Evolutionary conservation across 2,113 vertebrate genomes (phyloP), one percentile per base, ranked within the genome.

Genomic region (Oenanthe oenanthe): DNA sequence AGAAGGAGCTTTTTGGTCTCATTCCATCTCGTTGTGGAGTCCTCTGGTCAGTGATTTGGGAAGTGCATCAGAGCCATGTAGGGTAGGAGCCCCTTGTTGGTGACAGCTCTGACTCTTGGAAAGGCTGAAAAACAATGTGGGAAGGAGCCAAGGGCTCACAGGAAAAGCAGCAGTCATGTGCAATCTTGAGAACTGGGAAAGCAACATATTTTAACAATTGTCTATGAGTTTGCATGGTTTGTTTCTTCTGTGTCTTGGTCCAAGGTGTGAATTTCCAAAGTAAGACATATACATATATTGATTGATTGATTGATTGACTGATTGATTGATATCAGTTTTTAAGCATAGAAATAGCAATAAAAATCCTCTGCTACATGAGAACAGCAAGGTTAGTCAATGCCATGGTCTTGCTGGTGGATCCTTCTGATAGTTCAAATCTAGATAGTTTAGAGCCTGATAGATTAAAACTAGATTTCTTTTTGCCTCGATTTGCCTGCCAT

Each of bases 41-140:
- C 24, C 7, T 71, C 25, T 81, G 61, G 9, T 22, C 31, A 31
- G 20, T 29, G 42, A 38, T 32, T 54, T 1, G 2, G 15, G 28
- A 26, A 32, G 17, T 31, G 34, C 85, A 40, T 43, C 24, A 32
- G 32, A 72, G 56, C 11, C 3, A 1, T 4, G n/a, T 21, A 42
- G 20, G 16, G 54, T 43, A 73, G 29, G 9, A 54, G 2, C 6
- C 3, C 4, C 45, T 79, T 2, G 0, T 0, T 32, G 18, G 13
- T 67, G 48, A 13, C 42, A 74, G 24, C 18, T 2, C 19, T 42
- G 60, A 10, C 22, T 73, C 24, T 58, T 73, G 34, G 65, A 93
- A 85, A 70, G 25, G 43, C n/a, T 75, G n/a, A 48, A 89, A 66
- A 32, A 26, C 25, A 62, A 4, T 0, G 3, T 19, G 22, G 7